Base-by-base conservation (phyloP, 1,140 invertebrate genomes). In the Pachypsylla venusta region DNA sequence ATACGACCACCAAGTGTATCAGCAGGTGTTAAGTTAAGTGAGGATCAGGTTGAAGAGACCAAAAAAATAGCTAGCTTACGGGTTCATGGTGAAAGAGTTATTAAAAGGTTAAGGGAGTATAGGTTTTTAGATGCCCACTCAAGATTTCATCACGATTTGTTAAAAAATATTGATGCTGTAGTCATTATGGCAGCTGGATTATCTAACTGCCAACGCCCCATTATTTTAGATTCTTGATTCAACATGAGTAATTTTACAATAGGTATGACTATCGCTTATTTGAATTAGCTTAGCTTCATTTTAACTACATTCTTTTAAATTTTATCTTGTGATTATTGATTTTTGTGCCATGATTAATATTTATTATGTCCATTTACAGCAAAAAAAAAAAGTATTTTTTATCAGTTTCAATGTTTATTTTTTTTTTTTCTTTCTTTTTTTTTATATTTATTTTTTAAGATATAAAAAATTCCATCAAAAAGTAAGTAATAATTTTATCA, bases 81-180 rank as follows among this genome's bases (percentile, higher is more conserved):
- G 62, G 70, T 73, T 53, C 68, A 74, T 59, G 58, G 72, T 12
- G 70, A 73, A 62, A 39, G 71, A 53, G 68, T 70, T 1, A 72
- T 73, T 56, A 40, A 64, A 27, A 26, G 57, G 19, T 22, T 58
- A 48, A 2, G 70, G 64, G 70, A 73, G 59, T 75, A 70, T 65
- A 55, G 55, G 60, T 67, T 70, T 26, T 58, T 73, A 58, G 67
- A 64, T 62, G 69, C 69, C 54, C 69, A 73, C 67, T 62, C 70
- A 54, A 64, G 56, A 61, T 54, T 71, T 14, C 64, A 67, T 57
- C 48, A 57, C 57, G 63, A 62, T 57, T 66, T 64, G 2, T 20
- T 71, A 2, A 61, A 67, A 53, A 54, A 66, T 39, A 64, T 67
- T 53, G 67, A 71, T 64, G 40, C 68, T 54, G 59, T 65, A 40